Base-by-base conservation (phyloP, 2,888 invertebrate genomes). In the Phragmatobia fuliginosa region DNA sequence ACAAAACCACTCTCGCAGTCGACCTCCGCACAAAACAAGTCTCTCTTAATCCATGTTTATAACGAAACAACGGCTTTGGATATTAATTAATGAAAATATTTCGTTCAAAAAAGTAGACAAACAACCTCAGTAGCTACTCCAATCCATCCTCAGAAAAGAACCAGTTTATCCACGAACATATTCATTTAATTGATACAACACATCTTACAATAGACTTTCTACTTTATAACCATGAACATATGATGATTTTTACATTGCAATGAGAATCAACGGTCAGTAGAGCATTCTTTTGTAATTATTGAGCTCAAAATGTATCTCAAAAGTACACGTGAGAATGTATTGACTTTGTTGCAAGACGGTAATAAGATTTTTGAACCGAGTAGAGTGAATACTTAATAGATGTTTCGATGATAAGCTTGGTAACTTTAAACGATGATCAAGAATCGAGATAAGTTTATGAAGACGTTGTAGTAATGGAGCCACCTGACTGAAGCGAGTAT, bases 241-340 rank as follows among this genome's bases (percentile, higher is more conserved):
- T 70, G 79, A 83, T 78, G 75, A 75, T 82, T 86, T 86, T 85
- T 75, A 80, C 82, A 64, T 68, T 58, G 74, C 74, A 67, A 66
- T 31, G 28, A 38, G 11, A n/a, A 21, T 63, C 52, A 68, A 82
- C 85, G 85, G 85, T 86, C 83, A 85, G 75, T 77, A 73, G 65
- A 71, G 74, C 86, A 90, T 90, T 87, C 89, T 84, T 87, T 83
- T 81, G 85, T 91, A 90, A 91, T 90, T 89, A 90, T 88, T 83
- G 84, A 71, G 80, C 84, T 84, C 83, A 85, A 90, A 90, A 89
- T 88, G 85, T 87, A 87, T 88, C 85, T 89, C 85, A 81, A 74
- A n/a, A 85, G 76, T 80, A 68, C 80, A 73, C 75, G 75, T 90
- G 89, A 91, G 90, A 87, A 88, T 80, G 83, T 80, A 83, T 82